Percentiles rank a stretch among this genome's conserved stretches.
These are phyloP conservation scores for Drosophila sturtevanti DNA, from an alignment of 1,140 invertebrate species.

Conservation along the genomic window DNA sequence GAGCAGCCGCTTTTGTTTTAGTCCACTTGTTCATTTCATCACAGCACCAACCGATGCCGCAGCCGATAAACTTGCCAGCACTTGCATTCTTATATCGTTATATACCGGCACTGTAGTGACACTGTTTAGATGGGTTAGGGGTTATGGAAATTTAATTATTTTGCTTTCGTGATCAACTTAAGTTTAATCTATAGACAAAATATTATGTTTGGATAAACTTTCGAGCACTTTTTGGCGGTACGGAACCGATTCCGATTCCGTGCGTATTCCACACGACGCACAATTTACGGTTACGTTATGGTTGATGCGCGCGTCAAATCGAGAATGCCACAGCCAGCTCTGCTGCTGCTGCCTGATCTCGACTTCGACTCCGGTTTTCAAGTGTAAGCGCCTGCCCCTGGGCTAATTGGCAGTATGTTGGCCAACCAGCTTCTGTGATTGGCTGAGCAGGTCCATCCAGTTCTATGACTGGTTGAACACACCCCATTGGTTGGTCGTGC, in stretches of 20 bases:
- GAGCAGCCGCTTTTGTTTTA: slow-evolving; percentile 52
- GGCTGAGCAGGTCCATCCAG: slow-evolving; percentile 12
- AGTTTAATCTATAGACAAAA: not conserved
- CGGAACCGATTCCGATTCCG: not conserved
- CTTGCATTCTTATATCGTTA: slow-evolving; percentile 5
- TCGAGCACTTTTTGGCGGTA: not conserved
- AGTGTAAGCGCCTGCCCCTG: slow-evolving; percentile 11
- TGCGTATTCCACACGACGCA: slow-evolving; percentile 22
- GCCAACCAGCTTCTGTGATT: slow-evolving; percentile 36
- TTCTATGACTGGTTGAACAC: slow-evolving; percentile 20
- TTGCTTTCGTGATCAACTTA: not conserved
- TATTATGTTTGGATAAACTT: not conserved
- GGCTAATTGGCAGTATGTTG: slow-evolving; percentile 6
- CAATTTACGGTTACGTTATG: slow-evolving; percentile 27
- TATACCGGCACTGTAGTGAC: not conserved
- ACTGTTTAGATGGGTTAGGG: not conserved
- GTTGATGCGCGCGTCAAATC: slow-evolving; percentile 28
- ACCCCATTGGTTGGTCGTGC: slow-evolving; percentile 45
- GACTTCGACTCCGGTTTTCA: slow-evolving; percentile 9
- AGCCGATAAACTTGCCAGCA: not conserved
- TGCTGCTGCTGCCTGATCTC: slow-evolving; percentile 30
- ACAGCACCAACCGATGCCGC: slow-evolving; percentile 16
- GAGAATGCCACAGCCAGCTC: slow-evolving; percentile 42
- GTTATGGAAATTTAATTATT: not conserved
- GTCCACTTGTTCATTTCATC: slow-evolving; percentile 58